These are phyloP conservation scores for Spea hammondii DNA, from an alignment of 2,797 vertebrate genomes.

Conservation along the genomic window DNA sequence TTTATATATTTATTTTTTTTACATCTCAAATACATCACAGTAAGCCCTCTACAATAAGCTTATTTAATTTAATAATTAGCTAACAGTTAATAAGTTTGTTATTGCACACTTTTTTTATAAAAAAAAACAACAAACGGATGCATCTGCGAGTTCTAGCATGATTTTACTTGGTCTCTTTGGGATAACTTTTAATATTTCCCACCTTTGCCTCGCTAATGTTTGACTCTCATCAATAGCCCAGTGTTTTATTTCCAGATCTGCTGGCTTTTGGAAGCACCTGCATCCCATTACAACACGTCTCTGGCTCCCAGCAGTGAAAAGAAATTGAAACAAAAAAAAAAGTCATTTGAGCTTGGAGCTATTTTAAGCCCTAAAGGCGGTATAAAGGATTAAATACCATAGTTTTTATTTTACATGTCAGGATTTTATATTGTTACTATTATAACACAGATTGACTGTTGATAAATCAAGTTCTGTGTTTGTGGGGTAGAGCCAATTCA, in stretches of 20 bases:
- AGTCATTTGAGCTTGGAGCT: slow-evolving; percentile 15
- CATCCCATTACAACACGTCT: slow-evolving; percentile 13
- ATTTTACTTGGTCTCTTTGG: too few relatives aligned
- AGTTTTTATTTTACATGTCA: slow-evolving; percentile 22
- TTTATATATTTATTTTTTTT: too few relatives aligned
- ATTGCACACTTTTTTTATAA: too few relatives aligned
- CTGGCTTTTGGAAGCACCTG: slow-evolving; percentile 16
- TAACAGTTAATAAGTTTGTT: too few relatives aligned
- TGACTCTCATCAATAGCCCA: slow-evolving; percentile 1
- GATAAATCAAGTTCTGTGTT: slow-evolving; percentile 2
- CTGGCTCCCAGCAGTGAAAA: slow-evolving; percentile 21
- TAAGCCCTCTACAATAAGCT: too few relatives aligned
- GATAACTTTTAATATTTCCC: too few relatives aligned
- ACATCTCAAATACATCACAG: too few relatives aligned
- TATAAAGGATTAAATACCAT: slow-evolving; percentile 14
- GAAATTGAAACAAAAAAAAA: slow-evolving; percentile 11
- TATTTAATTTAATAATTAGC: too few relatives aligned
- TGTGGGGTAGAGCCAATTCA: slow-evolving; percentile 2
- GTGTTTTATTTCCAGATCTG: neutral
- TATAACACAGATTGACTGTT: neutral
- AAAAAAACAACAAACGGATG: too few relatives aligned
- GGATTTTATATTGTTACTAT: slow-evolving; percentile 10
- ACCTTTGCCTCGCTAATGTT: too few relatives aligned
- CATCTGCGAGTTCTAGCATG: too few relatives aligned
- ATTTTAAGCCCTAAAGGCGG: slow-evolving; percentile 27